Evolutionary conservation across 2,797 vertebrate genomes (phyloP), one percentile per base, ranked within the genome.

Genomic region (Cyclopterus lumpus): DNA sequence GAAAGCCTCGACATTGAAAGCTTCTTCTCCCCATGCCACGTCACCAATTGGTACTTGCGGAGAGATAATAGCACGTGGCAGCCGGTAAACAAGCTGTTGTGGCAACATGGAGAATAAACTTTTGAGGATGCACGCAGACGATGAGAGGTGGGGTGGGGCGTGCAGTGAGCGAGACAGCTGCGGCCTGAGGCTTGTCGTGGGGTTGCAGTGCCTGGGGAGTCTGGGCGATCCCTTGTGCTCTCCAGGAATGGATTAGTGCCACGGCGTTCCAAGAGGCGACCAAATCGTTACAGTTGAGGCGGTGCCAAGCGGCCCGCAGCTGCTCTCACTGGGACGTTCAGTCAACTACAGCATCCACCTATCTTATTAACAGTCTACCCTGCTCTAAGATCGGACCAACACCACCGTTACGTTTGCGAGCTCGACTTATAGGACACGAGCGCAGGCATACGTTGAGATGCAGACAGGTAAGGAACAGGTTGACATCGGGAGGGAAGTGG

Each of bases 221-320:
- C 70, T 57, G 60, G 76, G 62, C 65, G 81, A 89, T 82, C 71
- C 78, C 66, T 71, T 71, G 49, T 58, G 81, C 86, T 88, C 84
- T 90, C 90, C 83, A 90, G 88, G 89, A 90, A 93, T 73, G 74
- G 80, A 90, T 68, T 8, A 71, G 91, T 90, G 87, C 90, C 89
- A 79, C 38, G 15, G 12, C 85, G 93, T 93, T 89, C 89, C 90
- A 77, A 77, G 71, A 80, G 73, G 85, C 71, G 66, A 83, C 78
- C 73, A n/a, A n/a, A n/a, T n/a, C n/a, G n/a, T 75, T 87, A 62
- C 78, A 75, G 70, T 60, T 59, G 75, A 85, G 51, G 74, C 77
- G 34, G 34, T 69, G 86, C 82, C 83, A 87, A 76, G 75, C 70
- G 70, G 67, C 63, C 77, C 63, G 67, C 75, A 85, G 73, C 70